Percentiles rank a stretch among this genome's conserved stretches.
phyloP scores from a whole-genome alignment of 2,888 invertebrate species.

The Macrophya alboannulata region DNA sequence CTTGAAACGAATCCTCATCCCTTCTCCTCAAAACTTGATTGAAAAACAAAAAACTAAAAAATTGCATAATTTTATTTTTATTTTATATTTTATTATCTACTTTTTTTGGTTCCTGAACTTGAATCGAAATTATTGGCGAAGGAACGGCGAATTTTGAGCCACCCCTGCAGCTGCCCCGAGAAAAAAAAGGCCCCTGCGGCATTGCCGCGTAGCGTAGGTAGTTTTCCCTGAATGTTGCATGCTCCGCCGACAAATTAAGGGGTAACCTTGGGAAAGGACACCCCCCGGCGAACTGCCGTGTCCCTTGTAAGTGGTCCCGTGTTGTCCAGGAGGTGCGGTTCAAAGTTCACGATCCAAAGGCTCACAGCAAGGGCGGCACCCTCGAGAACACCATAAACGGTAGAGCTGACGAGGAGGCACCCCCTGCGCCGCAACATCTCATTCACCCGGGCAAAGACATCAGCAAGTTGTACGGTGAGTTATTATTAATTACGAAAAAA shows the following conservation, averaged over 20 bases:
- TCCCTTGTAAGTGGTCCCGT: conserved; percentile 82
- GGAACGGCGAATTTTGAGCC: neutral
- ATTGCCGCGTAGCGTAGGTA: conserved; percentile 46
- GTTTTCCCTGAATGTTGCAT: conserved; percentile 71
- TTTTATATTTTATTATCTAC: too few relatives aligned
- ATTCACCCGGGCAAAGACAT: conserved; percentile 95
- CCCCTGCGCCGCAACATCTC: conserved; percentile 88
- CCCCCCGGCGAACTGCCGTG: conserved; percentile 78
- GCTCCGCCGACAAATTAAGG: conserved; percentile 72
- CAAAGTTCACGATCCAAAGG: conserved; percentile 97
- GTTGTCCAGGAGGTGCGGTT: conserved; percentile 95
- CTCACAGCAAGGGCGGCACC: conserved; percentile 95
- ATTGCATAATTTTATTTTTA: neutral
- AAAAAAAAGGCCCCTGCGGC: neutral
- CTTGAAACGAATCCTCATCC: neutral
- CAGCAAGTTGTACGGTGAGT: conserved; percentile 90
- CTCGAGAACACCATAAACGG: conserved; percentile 96
- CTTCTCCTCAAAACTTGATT: neutral
- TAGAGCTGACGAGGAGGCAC: conserved; percentile 84
- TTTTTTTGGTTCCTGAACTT: neutral
- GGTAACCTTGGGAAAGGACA: conserved; percentile 72
- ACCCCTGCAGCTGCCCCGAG: neutral
- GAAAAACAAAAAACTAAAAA: neutral
- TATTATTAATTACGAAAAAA: neutral
- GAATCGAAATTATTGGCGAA: conserved; percentile 29